Conservation (phyloP, 2,888 invertebrate species). For the Netelia melanura region DNA sequence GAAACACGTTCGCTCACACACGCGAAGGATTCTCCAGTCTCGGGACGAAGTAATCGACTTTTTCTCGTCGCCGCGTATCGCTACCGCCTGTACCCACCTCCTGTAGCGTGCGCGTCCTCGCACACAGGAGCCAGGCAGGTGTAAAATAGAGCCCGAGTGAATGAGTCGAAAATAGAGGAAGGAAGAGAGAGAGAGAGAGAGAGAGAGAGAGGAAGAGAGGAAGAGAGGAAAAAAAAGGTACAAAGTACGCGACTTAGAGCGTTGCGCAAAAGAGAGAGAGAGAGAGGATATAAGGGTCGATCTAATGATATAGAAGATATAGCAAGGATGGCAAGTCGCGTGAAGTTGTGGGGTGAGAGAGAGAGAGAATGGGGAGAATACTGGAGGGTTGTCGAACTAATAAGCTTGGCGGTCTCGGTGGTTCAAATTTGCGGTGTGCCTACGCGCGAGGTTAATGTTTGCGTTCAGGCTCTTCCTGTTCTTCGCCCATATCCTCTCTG, state of each 20-base stretch:
- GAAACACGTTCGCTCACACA: conserved; percentile 60
- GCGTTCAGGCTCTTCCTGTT: conserved; percentile 27
- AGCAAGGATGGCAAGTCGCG: neutral
- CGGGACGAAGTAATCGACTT: conserved; percentile 61
- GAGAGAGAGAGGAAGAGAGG: neutral
- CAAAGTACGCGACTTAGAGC: conserved; percentile 17
- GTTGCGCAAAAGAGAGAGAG: neutral
- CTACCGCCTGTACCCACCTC: neutral
- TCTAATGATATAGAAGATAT: neutral
- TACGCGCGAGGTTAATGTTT: conserved; percentile 50
- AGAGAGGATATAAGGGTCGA: neutral
- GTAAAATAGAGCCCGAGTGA: conserved; percentile 37
- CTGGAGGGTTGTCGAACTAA: conserved; percentile 48
- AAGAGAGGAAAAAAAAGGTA: neutral
- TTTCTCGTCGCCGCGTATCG: conserved; percentile 23
- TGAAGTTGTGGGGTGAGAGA: neutral
- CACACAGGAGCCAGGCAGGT: conserved; percentile 39
- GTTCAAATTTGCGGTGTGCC: conserved; percentile 53
- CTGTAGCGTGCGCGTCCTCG: neutral
- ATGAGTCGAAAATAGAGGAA: conserved; percentile 5
- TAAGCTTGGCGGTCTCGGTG: conserved; percentile 50
- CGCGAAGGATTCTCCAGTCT: neutral
- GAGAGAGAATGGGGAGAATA: neutral
- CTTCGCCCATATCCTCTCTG: neutral
- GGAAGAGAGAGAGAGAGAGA: neutral